These are phyloP conservation scores for Ispidina lecontei DNA, from an alignment of 2,797 vertebrate genomes.

Conservation along the genomic window DNA sequence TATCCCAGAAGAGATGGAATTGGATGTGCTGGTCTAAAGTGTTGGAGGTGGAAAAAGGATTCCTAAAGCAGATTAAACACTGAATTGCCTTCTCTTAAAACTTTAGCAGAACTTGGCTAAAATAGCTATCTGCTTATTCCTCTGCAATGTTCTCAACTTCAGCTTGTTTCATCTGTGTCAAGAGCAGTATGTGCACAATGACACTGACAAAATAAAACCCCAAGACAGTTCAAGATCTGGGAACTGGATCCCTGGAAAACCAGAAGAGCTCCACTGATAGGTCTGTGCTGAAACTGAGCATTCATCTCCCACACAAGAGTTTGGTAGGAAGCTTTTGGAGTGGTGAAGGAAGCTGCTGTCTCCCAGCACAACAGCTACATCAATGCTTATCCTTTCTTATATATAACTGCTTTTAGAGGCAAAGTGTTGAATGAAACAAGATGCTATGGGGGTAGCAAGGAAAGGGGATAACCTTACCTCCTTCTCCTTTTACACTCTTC, in stretches of 20 bases:
- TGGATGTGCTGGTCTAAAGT: not conserved
- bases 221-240: not conserved
- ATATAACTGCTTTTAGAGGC: not conserved
- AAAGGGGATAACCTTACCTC: constrained; percentile 77
- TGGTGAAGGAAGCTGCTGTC: not conserved
- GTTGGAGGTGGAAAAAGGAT: not conserved
- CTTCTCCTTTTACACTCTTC: constrained; percentile 95
- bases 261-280: not conserved
- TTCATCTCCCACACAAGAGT: accelerated
- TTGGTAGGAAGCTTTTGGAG: not conserved
- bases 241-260: not conserved
- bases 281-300: not conserved
- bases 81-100: not conserved
- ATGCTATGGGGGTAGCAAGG: not conserved
- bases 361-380: not conserved
- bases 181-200: not conserved
- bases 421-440: accelerated
- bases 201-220: not conserved
- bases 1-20: not conserved
- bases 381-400: not conserved
- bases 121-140: not conserved
- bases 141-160: accelerated
- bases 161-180: not conserved
- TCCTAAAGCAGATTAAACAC: not conserved
- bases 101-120: not conserved